Percentiles rank a stretch among this genome's conserved stretches.
Conservation (phyloP, 2,888 invertebrate species). For the Cotesia congregata region DNA sequence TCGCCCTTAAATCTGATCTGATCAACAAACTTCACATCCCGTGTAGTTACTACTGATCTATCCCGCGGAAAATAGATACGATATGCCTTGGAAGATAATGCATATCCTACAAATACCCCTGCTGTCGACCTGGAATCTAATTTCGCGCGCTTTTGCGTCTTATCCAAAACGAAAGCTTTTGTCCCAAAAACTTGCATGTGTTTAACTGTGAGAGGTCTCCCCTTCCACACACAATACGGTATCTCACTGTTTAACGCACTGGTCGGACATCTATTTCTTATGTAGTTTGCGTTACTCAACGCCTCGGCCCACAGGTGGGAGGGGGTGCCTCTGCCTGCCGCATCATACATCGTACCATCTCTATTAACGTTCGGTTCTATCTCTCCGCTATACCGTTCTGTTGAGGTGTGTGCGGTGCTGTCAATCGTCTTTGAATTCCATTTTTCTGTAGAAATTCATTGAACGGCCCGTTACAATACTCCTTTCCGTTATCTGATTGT, state of each 20-base stretch:
- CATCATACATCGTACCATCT: conserved; percentile 28
- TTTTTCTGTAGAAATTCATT: background rate
- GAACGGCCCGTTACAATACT: conserved; percentile 15
- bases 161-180: conserved; percentile 28
- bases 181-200: conserved; percentile 37
- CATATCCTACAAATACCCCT: conserved; percentile 30
- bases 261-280: conserved; percentile 25
- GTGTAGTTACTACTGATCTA: conserved; percentile 18
- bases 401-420: conserved; percentile 21
- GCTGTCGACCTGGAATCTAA: conserved; percentile 31
- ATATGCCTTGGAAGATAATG: conserved; percentile 39
- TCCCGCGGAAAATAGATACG: conserved; percentile 32
- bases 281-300: conserved; percentile 14
- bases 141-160: conserved; percentile 22
- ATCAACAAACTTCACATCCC: conserved; percentile 35
- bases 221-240: conserved; percentile 39
- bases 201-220: conserved; percentile 26
- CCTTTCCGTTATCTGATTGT: conserved; percentile 26
- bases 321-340: background rate
- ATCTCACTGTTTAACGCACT: conserved; percentile 16
- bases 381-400: conserved; percentile 28
- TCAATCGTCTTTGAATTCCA: conserved; percentile 18
- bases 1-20: background rate
- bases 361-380: conserved; percentile 17
- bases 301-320: conserved; percentile 26